phyloP scores from a whole-genome alignment of 2,113 vertebrate genomes.

The Pedetes capensis region DNA sequence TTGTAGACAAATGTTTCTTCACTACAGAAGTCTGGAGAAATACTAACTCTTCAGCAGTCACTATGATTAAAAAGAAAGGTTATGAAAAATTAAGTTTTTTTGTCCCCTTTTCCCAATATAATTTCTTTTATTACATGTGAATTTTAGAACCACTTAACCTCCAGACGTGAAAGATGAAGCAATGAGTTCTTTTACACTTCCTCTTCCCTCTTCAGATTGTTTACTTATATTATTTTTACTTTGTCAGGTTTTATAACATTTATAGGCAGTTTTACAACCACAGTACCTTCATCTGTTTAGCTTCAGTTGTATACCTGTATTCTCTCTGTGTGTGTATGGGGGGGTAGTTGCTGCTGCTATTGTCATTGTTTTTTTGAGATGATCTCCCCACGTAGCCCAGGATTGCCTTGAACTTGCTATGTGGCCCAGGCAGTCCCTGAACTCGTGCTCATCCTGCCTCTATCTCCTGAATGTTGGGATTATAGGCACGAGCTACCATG shows the following conservation, averaged over 20 bases:
- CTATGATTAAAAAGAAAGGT: neutral
- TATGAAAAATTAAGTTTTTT: neutral
- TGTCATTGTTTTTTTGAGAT: too few species aligned
- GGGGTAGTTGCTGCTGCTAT: too few species aligned
- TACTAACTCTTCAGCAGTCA: neutral
- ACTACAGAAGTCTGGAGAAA: neutral
- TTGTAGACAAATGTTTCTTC: conserved; percentile 10
- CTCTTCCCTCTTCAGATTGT: neutral
- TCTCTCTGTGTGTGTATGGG: too few species aligned
- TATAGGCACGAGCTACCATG: too few species aligned
- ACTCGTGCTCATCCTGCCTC: too few species aligned
- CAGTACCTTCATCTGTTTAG: neutral
- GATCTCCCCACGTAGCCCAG: too few species aligned
- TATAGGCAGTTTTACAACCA: neutral
- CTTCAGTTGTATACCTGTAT: neutral
- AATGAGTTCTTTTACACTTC: neutral
- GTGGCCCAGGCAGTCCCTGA: too few species aligned
- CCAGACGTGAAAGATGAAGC: neutral
- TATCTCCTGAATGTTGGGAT: too few species aligned
- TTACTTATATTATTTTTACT: neutral
- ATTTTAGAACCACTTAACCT: neutral
- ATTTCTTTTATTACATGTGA: neutral
- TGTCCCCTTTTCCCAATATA: neutral
- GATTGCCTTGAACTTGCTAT: too few species aligned
- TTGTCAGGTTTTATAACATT: neutral